Conservation (phyloP, 2,888 invertebrate genomes). For the Drosophila ezoana region DNA sequence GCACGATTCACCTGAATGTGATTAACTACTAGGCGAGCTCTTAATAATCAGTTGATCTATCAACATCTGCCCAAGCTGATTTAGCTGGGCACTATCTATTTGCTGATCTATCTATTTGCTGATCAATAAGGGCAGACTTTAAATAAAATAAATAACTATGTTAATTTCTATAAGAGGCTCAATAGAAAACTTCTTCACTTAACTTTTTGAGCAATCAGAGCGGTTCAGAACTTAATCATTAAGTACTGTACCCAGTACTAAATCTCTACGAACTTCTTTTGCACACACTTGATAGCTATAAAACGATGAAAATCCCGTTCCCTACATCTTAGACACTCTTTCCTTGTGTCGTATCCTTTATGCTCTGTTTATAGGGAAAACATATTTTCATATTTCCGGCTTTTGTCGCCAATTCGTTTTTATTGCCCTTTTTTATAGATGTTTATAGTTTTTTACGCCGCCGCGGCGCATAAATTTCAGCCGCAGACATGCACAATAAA, state of each 20-base stretch:
- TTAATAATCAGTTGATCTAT: slow-evolving; percentile 96
- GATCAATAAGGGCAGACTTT: too few species aligned
- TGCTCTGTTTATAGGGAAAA: slow-evolving; percentile 47
- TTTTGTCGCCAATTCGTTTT: slow-evolving; percentile 73
- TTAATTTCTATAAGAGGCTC: too few species aligned
- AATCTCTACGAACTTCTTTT: background rate
- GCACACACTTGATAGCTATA: slow-evolving; percentile 3
- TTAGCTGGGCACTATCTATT: too few species aligned
- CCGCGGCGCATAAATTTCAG: slow-evolving; percentile 63
- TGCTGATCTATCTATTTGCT: too few species aligned
- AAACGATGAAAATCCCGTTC: slow-evolving; percentile 8
- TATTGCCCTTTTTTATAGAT: slow-evolving; percentile 76
- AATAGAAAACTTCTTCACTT: too few species aligned
- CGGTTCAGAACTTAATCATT: background rate
- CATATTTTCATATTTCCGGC: slow-evolving; percentile 79
- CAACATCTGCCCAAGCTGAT: too few species aligned
- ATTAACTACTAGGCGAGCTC: slow-evolving; percentile 97
- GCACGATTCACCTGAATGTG: slow-evolving; percentile 97
- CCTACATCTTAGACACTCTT: slow-evolving; percentile 6
- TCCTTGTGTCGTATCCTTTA: slow-evolving; percentile 3
- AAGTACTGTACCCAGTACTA: background rate
- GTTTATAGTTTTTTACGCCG: slow-evolving; percentile 77
- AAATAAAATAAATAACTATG: too few species aligned
- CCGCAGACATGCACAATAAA: slow-evolving; percentile 44
- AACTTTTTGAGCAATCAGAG: too few species aligned